Conservation (phyloP, 2,797 vertebrate genomes). For the Malurus splendens region DNA sequence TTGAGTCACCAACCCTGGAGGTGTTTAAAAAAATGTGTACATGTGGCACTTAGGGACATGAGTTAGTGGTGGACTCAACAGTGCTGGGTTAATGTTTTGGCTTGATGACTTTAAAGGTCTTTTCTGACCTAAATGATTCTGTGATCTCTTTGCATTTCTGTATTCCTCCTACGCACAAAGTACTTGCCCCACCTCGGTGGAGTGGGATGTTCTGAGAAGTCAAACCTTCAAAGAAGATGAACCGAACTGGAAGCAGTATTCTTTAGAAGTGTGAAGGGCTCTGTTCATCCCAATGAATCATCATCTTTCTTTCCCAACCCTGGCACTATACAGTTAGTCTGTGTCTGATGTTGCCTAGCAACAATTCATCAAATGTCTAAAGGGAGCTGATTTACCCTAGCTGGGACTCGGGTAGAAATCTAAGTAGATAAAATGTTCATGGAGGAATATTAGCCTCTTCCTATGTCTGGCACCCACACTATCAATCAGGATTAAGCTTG, state of each 20-base stretch:
- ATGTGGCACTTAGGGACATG: not conserved
- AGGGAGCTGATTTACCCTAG: not conserved
- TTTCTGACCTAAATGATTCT: not conserved
- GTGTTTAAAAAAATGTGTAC: not conserved
- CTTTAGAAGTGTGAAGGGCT: slow-evolving; percentile 12
- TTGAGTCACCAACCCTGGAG: not conserved
- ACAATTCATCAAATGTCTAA: slow-evolving; percentile 4
- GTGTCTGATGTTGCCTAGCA: slow-evolving; percentile 10
- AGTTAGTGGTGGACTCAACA: not conserved
- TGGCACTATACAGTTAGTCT: not conserved
- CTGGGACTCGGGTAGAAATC: not conserved
- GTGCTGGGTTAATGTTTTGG: not conserved
- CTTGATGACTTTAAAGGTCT: not conserved
- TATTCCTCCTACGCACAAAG: not conserved
- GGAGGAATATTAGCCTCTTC: slow-evolving; percentile 11
- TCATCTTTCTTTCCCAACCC: not conserved
- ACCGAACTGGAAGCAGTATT: not conserved
- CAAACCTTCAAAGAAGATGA: slow-evolving; percentile 6
- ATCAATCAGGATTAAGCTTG: not conserved
- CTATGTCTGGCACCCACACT: not conserved
- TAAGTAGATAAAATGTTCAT: not conserved
- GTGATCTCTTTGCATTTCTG: not conserved
- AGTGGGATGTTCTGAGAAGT: slow-evolving; percentile 6
- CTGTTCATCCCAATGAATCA: slow-evolving; percentile 15
- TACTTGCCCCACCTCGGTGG: not conserved